These are phyloP conservation scores for Sinosuthora webbiana DNA, from an alignment of 2,113 vertebrate genomes.

Conservation along the genomic window DNA sequence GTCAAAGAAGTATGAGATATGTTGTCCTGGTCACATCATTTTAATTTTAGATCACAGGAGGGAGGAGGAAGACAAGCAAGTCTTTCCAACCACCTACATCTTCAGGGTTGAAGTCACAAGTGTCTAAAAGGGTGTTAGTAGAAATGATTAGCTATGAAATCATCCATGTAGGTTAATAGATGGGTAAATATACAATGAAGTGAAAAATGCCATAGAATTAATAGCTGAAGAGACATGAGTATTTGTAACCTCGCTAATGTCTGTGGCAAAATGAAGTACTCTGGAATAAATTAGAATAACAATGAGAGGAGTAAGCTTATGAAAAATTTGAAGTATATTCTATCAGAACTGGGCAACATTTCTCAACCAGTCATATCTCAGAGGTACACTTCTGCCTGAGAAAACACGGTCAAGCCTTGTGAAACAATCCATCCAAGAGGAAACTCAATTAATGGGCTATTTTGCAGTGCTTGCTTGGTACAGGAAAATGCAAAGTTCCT, in stretches of 20 bases:
- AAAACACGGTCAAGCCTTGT: not conserved
- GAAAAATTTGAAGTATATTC: not conserved
- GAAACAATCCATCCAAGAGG: not conserved
- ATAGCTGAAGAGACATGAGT: not conserved
- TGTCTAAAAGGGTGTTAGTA: conserved; percentile 15
- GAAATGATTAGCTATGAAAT: conserved; percentile 44
- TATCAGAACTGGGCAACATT: not conserved
- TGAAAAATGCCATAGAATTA: conserved; percentile 44
- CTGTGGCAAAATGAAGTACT: conserved; percentile 14
- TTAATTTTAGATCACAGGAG: conserved; percentile 39
- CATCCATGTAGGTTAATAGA: conserved; percentile 35
- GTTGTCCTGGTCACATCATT: conserved; percentile 31
- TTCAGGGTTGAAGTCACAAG: conserved; percentile 15
- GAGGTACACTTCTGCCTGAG: not conserved
- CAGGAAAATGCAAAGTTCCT: not conserved
- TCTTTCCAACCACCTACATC: conserved; percentile 43
- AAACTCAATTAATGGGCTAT: not conserved
- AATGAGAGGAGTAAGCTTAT: not conserved
- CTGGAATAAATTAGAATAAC: conserved; percentile 22
- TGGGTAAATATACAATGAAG: not conserved
- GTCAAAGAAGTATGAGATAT: conserved; percentile 8
- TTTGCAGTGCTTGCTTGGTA: not conserved
- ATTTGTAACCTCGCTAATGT: conserved; percentile 9
- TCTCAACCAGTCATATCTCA: not conserved
- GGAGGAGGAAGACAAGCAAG: conserved; percentile 25